Conservation (phyloP, 2,113 vertebrate species). For the Archocentrus centrarchus region DNA sequence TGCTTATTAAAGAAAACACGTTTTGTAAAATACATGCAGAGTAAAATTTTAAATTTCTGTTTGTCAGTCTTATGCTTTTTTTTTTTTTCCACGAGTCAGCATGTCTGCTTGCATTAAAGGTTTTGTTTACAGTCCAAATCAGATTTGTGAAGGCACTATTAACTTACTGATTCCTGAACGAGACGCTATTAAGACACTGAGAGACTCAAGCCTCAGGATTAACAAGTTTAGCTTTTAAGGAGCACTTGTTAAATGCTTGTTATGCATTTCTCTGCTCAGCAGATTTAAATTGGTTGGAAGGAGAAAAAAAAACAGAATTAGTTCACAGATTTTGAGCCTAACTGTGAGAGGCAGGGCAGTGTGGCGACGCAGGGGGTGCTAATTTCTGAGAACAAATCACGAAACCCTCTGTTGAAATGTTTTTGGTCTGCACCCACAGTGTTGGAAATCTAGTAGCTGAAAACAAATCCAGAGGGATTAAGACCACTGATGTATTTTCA, state of each 20-base stretch:
- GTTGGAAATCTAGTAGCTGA: background rate
- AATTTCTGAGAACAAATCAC: constrained; percentile 21
- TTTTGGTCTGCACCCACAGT: background rate
- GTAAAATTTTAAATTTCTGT: constrained; percentile 21
- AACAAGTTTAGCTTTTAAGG: constrained; percentile 76
- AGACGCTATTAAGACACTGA: constrained; percentile 72
- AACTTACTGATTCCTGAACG: constrained; percentile 74
- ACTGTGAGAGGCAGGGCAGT: constrained; percentile 3
- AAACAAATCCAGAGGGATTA: background rate
- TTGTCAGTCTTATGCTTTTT: constrained; percentile 4
- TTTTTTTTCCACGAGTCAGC: constrained; percentile 55
- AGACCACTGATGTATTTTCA: background rate
- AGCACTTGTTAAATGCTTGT: constrained; percentile 69
- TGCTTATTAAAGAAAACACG: background rate
- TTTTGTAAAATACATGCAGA: background rate
- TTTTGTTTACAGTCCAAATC: constrained; percentile 65
- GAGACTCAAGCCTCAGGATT: constrained; percentile 68
- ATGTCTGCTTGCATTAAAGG: constrained; percentile 44
- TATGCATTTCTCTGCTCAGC: constrained; percentile 60
- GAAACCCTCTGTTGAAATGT: background rate
- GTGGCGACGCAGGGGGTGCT: constrained; percentile 4
- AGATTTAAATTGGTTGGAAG: constrained; percentile 23
- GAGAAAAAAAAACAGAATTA: constrained; percentile 28
- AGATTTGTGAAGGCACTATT: constrained; percentile 67
- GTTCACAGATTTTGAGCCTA: constrained; percentile 48